Base-by-base conservation (phyloP, 2,797 vertebrate genomes). In the Threskiornis aethiopicus region DNA sequence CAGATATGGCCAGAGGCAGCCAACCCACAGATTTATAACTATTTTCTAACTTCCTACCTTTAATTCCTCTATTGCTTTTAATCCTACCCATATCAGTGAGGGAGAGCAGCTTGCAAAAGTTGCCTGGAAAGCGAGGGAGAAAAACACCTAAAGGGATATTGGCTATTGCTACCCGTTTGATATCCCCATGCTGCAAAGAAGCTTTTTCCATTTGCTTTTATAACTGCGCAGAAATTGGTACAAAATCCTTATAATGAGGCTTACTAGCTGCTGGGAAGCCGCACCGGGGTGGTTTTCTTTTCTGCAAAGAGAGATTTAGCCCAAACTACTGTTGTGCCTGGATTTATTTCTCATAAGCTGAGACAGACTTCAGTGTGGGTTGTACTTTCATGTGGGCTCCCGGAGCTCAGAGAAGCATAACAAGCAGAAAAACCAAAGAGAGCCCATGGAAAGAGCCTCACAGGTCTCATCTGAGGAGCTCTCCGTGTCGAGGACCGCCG, bases 401-500 rank as follows among this genome's bases (percentile, higher is more conserved):
- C 0, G 2, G 62, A 49, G 25, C 33, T 75, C 55, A 42, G 42
- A 57, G 57, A 46, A 67, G 24, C 13, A 9, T 11, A 73, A 65
- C 12, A 24, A 49, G 16, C 10, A 22, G 15, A 7, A 89, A 70
- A 85, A 57, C 3, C 35, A 47, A 64, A 16, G 28, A 19, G 3
- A 55, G 20, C 20, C 39, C 28, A 19, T 1, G 11, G 52, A 25
- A 65, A 35, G 39, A n/a, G 33, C 57, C 46, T 52, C 1, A 0
- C 9, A 19, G 79, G 81, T 66, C 2, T 0, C 47, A 58, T 16
- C 47, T 3, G 10, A 58, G 46, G 57, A 69, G 44, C 9, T 29
- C 44, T 47, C 7, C 0, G 1, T 39, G 47, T 33, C 4, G 2
- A 39, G 35, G 46, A n/a, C 46, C 5, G 5, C 42, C 1, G 6